Conservation (phyloP, 2,888 invertebrate species). For the Ophioninae sp. region DNA sequence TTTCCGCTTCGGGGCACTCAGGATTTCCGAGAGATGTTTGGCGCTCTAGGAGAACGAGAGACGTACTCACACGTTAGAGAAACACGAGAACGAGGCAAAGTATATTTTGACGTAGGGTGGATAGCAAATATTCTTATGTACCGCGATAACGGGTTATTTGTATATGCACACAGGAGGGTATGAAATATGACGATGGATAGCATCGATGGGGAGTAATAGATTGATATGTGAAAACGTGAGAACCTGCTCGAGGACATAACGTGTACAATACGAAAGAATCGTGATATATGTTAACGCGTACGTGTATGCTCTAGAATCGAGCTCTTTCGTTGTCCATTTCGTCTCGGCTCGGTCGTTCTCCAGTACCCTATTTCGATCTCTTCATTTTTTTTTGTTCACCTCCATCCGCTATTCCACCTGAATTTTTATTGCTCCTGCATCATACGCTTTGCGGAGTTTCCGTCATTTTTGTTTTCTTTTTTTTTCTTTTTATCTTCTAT, state of each 20-base stretch:
- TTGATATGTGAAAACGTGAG: conserved; percentile 51
- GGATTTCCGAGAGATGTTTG: conserved; percentile 42
- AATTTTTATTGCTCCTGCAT: conserved; percentile 41
- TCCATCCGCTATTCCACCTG: conserved; percentile 1
- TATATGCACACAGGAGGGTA: conserved; percentile 17
- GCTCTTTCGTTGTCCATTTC: conserved; percentile 17
- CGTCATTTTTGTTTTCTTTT: neutral
- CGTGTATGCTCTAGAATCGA: conserved; percentile 31
- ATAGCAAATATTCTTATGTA: conserved; percentile 36
- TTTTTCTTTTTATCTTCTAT: neutral
- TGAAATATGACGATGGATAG: conserved; percentile 53
- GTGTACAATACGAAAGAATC: conserved; percentile 21
- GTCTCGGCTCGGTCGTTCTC: conserved; percentile 17
- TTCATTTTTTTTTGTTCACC: conserved; percentile 4
- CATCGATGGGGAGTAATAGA: conserved; percentile 53
- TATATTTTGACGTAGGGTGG: conserved; percentile 2
- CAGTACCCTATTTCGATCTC: neutral
- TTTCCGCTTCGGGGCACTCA: conserved; percentile 33
- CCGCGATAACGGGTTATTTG: conserved; percentile 1
- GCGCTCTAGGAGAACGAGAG: conserved; percentile 31
- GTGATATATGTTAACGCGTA: conserved; percentile 12
- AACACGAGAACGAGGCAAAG: neutral
- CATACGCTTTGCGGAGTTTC: conserved; percentile 13
- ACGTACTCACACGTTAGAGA: conserved; percentile 7
- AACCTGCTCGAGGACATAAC: conserved; percentile 2